Conservation (phyloP, 92 coral and sea anemone genomes). For the Paramuricea clavata region DNA sequence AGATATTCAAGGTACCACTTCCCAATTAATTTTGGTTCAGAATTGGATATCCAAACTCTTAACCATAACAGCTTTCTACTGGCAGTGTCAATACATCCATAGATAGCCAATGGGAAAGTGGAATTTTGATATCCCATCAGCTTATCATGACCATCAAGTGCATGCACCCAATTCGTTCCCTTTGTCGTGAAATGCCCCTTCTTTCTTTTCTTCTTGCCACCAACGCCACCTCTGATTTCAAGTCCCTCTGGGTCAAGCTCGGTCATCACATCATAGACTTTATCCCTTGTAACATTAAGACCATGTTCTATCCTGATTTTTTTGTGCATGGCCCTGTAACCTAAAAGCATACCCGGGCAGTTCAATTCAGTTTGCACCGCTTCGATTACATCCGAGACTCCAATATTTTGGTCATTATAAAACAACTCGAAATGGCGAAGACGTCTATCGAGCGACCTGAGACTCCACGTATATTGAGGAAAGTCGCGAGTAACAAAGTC, state of each 20-base stretch:
- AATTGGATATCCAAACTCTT: slow-evolving; percentile 66
- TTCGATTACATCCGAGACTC: slow-evolving; percentile 53
- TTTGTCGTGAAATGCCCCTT: slow-evolving; percentile 15
- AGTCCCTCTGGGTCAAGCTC: slow-evolving; percentile 33
- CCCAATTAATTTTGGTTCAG: slow-evolving; percentile 41
- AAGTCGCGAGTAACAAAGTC: slow-evolving; percentile 64
- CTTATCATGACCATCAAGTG: slow-evolving; percentile 47
- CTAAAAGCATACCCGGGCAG: slow-evolving; percentile 68
- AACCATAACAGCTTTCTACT: slow-evolving; percentile 70
- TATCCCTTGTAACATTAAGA: slow-evolving; percentile 41
- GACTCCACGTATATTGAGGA: slow-evolving; percentile 63
- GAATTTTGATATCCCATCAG: slow-evolving; percentile 38
- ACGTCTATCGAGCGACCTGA: slow-evolving; percentile 61
- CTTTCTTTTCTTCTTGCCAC: slow-evolving; percentile 9
- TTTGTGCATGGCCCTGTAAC: slow-evolving; percentile 65
- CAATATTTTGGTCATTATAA: slow-evolving; percentile 61
- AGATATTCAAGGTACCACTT: slow-evolving; percentile 73
- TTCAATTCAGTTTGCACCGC: slow-evolving; percentile 62
- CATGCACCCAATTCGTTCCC: slow-evolving; percentile 38
- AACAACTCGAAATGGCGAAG: slow-evolving; percentile 58
- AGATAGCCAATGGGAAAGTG: slow-evolving; percentile 69
- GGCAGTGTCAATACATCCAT: slow-evolving; percentile 74
- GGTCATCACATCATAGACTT: slow-evolving; percentile 12
- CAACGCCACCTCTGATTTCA: slow-evolving; percentile 6
- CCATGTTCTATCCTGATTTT: slow-evolving; percentile 54